Base-by-base conservation (phyloP, 2,797 vertebrate species). In the Pachyuromys duprasi region DNA sequence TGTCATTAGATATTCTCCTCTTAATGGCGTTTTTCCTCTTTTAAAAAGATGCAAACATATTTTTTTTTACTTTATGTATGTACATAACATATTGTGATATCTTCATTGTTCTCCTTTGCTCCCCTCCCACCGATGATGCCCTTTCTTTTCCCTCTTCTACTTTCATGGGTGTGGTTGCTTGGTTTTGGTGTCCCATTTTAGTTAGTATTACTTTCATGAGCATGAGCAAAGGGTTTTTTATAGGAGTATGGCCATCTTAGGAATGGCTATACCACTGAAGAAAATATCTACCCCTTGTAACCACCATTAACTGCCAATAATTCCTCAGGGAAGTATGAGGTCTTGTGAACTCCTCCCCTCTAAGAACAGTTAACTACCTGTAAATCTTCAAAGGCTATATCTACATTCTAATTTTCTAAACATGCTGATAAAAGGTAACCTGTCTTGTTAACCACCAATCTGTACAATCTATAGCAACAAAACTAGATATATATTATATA, bases 41-140 rank as follows among this genome's bases (percentile, higher is more conserved):
- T 93, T 95, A 97, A 98, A 99, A 98, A 98, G 98, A 99, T 98
- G 98, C 97, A 97, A 98, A 98, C 98, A 99, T 98, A 36, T 57
- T 5, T 53, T 17, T 22, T 55, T 36, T 83, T 87, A 87, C 26
- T 88, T 60, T 26, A 60, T 60, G n/a, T 39, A 72, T 31, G 26
- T 39, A 87, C 53, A 74, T 33, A 87, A 31, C 60, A 26, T 74
- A 60, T 60, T 74, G n/a, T 87, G 67, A 74, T 60, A 22, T 36
- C 17, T 36, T 55, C 36, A 42, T 20, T 60, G 26, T 26, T 26
- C 53, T 74, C n/a, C 74, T 11, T 60, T 88, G 26, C 53, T 60
- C 8, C 24, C 26, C 69, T 42, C 53, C n/a, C 36, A 60, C 53
- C 33, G 24, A 60, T 74, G 15, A 42, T 20, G 11, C 5, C 8